phyloP scores from a whole-genome alignment of 2,797 vertebrate genomes.

The Orestias chungarensis region DNA sequence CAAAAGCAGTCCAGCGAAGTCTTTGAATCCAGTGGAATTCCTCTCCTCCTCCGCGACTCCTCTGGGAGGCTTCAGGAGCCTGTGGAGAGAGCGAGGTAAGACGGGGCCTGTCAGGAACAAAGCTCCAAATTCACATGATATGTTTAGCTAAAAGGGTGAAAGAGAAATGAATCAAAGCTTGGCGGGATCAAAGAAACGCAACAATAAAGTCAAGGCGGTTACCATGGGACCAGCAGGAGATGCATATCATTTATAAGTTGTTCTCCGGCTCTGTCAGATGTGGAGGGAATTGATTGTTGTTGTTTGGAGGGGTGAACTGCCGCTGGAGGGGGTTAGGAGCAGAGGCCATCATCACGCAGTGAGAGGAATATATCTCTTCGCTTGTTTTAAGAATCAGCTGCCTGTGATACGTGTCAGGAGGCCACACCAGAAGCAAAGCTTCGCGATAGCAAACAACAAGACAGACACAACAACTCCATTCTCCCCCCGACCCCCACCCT shows the following conservation, averaged over 20 bases:
- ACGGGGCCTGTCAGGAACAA: conserved; percentile 88
- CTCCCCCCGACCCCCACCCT: conserved; percentile 14
- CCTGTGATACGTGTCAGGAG: conserved; percentile 73
- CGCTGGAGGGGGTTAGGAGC: conserved; percentile 72
- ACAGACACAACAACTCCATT: conserved; percentile 68
- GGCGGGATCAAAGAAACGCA: conserved; percentile 84
- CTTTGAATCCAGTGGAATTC: conserved; percentile 81
- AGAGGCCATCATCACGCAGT: conserved; percentile 72
- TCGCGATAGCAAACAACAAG: conserved; percentile 65
- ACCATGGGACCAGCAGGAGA: conserved; percentile 87
- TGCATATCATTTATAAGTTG: conserved; percentile 85
- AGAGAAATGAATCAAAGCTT: conserved; percentile 87
- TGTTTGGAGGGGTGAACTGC: conserved; percentile 77
- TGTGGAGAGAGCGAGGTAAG: conserved; percentile 84
- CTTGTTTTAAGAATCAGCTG: conserved; percentile 68
- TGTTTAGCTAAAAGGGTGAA: conserved; percentile 89
- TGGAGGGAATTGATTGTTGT: conserved; percentile 81
- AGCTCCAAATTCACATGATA: conserved; percentile 86
- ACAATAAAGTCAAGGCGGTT: conserved; percentile 85
- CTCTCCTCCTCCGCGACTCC: conserved; percentile 79
- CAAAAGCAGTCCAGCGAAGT: conserved; percentile 71
- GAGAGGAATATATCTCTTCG: conserved; percentile 64
- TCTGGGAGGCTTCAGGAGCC: conserved; percentile 81
- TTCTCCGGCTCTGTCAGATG: conserved; percentile 79
- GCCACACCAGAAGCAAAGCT: conserved; percentile 55